Conservation (phyloP, 2,797 vertebrate genomes). For the Antennarius maculatus region DNA sequence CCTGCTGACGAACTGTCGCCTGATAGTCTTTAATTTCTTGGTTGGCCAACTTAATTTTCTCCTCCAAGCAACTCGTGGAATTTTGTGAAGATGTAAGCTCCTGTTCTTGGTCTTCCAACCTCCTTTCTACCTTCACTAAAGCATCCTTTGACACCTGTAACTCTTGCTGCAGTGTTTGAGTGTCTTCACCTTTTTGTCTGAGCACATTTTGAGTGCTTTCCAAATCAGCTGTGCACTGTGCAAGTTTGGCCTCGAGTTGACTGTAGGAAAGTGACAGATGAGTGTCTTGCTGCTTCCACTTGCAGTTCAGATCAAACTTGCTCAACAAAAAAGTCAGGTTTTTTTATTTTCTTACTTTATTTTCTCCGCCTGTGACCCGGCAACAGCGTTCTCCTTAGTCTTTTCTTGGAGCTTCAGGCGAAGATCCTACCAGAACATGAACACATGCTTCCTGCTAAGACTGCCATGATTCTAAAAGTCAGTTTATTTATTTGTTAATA, state of each 20-base stretch:
- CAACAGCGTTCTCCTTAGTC: conserved; percentile 35
- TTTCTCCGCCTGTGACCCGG: conserved; percentile 61
- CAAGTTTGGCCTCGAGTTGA: conserved; percentile 74
- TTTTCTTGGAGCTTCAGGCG: conserved; percentile 68
- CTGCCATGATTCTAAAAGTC: no score
- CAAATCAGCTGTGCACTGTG: conserved; percentile 63
- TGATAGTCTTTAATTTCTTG: conserved; percentile 77
- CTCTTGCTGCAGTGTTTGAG: conserved; percentile 65
- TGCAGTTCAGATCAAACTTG: not conserved
- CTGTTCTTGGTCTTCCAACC: conserved; percentile 78
- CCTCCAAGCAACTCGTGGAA: conserved; percentile 71
- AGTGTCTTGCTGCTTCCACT: not conserved
- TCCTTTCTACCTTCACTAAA: conserved; percentile 74
- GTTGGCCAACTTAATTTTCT: conserved; percentile 77
- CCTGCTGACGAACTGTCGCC: conserved; percentile 81
- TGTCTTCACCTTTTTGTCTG: conserved; percentile 72
- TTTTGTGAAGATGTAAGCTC: conserved; percentile 74
- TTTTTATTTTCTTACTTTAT: conserved; percentile 60
- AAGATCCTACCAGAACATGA: conserved; percentile 71
- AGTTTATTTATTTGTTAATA: no score
- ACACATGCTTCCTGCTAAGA: no score
- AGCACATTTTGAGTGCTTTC: conserved; percentile 45
- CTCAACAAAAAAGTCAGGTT: not conserved
- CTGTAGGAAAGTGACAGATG: conserved; percentile 68
- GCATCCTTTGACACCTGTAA: conserved; percentile 74